Conservation (phyloP, 2,113 vertebrate genomes). For the Oreochromis tanganicae region DNA sequence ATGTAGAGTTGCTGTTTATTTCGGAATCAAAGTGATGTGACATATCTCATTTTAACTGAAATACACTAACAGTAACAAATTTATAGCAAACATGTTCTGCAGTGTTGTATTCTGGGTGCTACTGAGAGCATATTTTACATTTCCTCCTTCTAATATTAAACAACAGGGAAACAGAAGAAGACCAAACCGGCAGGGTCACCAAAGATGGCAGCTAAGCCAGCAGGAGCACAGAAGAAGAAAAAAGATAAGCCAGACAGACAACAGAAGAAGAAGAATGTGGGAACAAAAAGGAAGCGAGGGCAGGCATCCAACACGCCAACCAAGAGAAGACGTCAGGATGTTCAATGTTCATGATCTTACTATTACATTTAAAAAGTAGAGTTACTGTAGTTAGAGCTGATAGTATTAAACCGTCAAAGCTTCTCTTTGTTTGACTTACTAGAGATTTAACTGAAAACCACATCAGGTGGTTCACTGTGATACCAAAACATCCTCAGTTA, state of each 20-base stretch:
- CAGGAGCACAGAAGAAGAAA: no score
- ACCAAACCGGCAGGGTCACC: fast-evolving
- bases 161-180: neutral
- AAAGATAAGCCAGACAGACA: no score
- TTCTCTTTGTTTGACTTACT: neutral
- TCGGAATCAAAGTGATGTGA: neutral
- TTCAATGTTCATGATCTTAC: neutral
- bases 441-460: neutral
- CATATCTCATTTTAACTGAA: fast-evolving
- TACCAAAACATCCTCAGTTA: neutral
- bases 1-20: neutral
- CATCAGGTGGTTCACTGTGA: neutral
- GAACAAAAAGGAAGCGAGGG: neutral
- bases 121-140: neutral
- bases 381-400: no score
- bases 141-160: neutral
- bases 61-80: fast-evolving
- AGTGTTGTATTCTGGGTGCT: no score
- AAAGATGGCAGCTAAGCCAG: neutral
- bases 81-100: no score
- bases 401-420: no score
- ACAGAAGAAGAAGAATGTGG: neutral
- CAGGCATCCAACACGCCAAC: neutral
- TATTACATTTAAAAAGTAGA: neutral
- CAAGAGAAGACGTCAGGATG: neutral